phyloP scores from a whole-genome alignment of 2,797 vertebrate genomes.

The Danio albolineatus region DNA sequence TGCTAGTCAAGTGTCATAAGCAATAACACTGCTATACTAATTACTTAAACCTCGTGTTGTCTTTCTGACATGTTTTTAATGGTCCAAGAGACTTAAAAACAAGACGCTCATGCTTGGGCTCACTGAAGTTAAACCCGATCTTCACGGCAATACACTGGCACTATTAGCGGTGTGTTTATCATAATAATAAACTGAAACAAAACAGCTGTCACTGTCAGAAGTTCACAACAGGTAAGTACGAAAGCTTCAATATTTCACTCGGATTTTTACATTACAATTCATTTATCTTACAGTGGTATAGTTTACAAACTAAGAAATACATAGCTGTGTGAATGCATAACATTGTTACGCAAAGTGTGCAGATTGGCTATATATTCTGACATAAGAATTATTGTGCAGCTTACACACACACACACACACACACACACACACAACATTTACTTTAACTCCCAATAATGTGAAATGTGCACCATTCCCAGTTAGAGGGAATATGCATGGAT shows the following conservation, averaged over 20 bases:
- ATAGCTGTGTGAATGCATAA: too few relatives aligned
- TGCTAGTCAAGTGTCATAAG: slow-evolving; percentile 69
- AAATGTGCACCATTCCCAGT: too few relatives aligned
- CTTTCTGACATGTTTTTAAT: neutral
- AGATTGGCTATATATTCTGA: neutral
- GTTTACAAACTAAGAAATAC: neutral
- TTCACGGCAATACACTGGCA: neutral
- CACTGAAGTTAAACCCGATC: neutral
- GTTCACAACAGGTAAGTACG: neutral
- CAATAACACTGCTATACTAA: slow-evolving; percentile 74
- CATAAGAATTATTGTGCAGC: neutral
- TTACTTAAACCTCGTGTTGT: slow-evolving; percentile 54
- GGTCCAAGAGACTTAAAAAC: slow-evolving; percentile 1
- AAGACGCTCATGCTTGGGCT: neutral
- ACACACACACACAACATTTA: neutral
- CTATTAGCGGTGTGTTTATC: neutral
- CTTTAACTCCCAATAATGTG: too few relatives aligned
- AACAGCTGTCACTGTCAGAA: neutral
- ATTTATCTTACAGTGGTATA: neutral
- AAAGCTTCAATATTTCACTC: neutral
- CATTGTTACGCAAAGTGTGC: neutral
- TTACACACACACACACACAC: neutral
- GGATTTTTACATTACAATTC: neutral
- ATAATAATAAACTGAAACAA: neutral
- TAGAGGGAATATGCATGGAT: too few relatives aligned